A percentile compares a stretch with the other conserved stretches of the same genome.
Evolutionary conservation across 2,113 vertebrate species (phyloP).

Genomic region (Phrynosoma blainvillii): DNA sequence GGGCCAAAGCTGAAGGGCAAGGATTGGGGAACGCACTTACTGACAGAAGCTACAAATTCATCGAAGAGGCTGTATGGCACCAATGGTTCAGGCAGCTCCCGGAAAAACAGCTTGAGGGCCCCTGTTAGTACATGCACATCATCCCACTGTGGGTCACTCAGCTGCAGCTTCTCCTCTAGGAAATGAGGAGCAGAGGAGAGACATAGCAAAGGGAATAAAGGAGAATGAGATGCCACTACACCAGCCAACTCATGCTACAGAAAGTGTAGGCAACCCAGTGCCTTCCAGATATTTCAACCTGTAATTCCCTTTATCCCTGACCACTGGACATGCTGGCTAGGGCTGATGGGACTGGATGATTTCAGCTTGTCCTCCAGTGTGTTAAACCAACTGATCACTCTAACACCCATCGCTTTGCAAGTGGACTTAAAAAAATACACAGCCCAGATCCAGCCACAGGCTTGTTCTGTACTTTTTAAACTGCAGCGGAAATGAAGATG

Average conservation of each 20-base stretch:
- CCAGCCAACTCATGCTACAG: neutral
- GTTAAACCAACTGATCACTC: too few species aligned
- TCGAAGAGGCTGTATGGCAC: slow-evolving; percentile 81
- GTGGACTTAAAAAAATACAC: too few species aligned
- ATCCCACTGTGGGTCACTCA: slow-evolving; percentile 88
- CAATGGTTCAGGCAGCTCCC: slow-evolving; percentile 91
- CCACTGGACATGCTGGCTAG: too few species aligned
- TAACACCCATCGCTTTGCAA: neutral
- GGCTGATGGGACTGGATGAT: too few species aligned
- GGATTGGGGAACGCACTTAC: slow-evolving; percentile 73
- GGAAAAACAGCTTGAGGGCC: slow-evolving; percentile 92
- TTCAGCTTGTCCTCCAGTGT: too few species aligned
- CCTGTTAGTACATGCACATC: slow-evolving; percentile 91
- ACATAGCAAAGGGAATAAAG: neutral
- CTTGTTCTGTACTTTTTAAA: too few species aligned
- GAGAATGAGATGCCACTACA: neutral
- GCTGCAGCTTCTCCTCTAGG: slow-evolving; percentile 87
- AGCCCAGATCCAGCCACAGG: too few species aligned
- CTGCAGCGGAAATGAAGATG: neutral
- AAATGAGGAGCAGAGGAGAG: neutral
- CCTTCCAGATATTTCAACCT: too few species aligned
- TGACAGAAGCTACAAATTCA: slow-evolving; percentile 79
- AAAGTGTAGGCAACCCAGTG: too few species aligned
- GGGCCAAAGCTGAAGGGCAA: neutral
- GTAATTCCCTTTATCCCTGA: too few species aligned